These are phyloP conservation scores for Cossypha niveicapilla DNA, from an alignment of 2,797 vertebrate genomes.

Conservation along the genomic window DNA sequence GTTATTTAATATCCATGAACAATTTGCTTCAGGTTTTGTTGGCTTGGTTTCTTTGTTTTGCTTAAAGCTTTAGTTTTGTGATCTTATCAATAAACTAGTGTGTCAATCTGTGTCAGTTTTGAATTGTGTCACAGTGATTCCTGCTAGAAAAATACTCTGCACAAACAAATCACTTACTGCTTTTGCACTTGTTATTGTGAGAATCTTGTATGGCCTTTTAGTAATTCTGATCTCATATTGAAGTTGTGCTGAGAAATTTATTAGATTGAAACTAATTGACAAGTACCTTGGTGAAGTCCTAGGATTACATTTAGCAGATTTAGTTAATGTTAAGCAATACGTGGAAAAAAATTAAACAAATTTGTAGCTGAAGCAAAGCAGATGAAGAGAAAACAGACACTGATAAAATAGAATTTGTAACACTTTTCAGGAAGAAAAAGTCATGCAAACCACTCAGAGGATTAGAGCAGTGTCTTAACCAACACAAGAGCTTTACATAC, in stretches of 20 bases:
- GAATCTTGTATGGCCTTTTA: neutral
- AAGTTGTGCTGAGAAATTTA: neutral
- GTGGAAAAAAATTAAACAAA: neutral
- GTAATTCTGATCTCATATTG: neutral
- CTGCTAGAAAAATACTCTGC: neutral
- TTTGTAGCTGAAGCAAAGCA: neutral
- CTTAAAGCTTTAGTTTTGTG: neutral
- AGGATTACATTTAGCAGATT: neutral
- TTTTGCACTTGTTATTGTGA: neutral
- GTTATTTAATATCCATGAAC: neutral
- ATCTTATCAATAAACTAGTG: neutral
- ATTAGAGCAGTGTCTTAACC: neutral
- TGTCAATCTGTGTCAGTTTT: neutral
- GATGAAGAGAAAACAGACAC: neutral
- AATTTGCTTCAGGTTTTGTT: neutral
- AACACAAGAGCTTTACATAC: neutral
- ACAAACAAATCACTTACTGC: neutral
- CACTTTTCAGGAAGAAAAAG: neutral
- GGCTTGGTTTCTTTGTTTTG: neutral
- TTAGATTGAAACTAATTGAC: neutral
- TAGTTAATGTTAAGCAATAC: neutral
- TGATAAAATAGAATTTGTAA: neutral
- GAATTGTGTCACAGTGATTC: neutral
- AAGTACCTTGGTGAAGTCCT: neutral
- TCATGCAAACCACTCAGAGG: neutral